Percentiles rank a stretch among this genome's conserved stretches.
Conservation (phyloP, 2,888 invertebrate genomes). For the Phanerotoma sp. region DNA sequence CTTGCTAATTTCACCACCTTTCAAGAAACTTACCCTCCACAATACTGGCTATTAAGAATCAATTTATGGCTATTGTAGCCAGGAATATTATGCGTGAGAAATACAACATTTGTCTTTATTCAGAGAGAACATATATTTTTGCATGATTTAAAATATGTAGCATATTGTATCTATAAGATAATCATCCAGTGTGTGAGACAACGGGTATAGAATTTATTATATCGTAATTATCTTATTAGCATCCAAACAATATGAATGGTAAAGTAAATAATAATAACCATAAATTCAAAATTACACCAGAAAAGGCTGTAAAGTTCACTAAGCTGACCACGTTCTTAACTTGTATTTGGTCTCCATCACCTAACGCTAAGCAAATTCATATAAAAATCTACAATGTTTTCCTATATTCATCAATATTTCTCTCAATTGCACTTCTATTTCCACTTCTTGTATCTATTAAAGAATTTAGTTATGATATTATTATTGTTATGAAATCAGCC, state of each 20-base stretch:
- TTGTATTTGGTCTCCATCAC: conserved; percentile 28
- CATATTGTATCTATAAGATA: no score
- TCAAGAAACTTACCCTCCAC: no score
- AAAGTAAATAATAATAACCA: not conserved
- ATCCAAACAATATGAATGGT: not conserved
- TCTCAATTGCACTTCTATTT: conserved; percentile 4
- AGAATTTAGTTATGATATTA: conserved; percentile 11
- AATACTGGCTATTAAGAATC: no score
- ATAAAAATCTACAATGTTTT: conserved; percentile 18
- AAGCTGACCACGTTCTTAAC: conserved; percentile 25
- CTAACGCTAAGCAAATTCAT: conserved; percentile 13
- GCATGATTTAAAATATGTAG: no score
- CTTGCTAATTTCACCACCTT: no score
- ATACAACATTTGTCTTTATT: no score
- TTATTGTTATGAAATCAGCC: conserved; percentile 32
- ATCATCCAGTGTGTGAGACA: no score
- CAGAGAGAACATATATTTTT: no score
- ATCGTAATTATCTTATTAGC: no score
- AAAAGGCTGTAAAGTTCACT: conserved; percentile 26
- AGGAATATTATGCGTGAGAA: no score
- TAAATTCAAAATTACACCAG: conserved; percentile 21
- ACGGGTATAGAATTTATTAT: no score
- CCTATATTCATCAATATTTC: conserved; percentile 16
- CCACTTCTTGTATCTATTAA: conserved; percentile 22
- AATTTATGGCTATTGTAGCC: no score